These are phyloP conservation scores for Tachyglossus aculeatus DNA, from an alignment of 2,797 vertebrate species.

Conservation along the genomic window DNA sequence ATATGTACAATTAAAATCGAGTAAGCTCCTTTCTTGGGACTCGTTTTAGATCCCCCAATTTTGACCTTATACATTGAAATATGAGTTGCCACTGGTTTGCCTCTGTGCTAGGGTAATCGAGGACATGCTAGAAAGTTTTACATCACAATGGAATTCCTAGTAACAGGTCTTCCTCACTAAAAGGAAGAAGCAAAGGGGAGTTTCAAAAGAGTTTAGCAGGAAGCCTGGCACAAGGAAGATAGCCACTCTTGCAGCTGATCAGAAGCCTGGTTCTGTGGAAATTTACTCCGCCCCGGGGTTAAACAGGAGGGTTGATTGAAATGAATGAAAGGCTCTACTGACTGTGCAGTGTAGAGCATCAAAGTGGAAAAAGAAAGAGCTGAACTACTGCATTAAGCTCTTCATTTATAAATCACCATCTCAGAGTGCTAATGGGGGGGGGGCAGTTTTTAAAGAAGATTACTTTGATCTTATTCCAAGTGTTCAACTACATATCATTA, in stretches of 20 bases:
- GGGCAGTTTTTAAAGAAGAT: constrained; percentile 53
- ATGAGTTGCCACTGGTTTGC: no score
- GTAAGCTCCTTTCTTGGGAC: no score
- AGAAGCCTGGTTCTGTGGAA: background rate
- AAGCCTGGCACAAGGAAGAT: background rate
- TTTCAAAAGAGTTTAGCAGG: background rate
- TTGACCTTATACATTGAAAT: no score
- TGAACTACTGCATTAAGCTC: background rate
- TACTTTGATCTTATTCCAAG: constrained; percentile 47
- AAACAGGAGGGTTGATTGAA: constrained; percentile 36
- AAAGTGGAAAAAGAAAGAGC: constrained; percentile 34
- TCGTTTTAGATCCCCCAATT: no score
- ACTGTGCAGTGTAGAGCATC: constrained; percentile 32
- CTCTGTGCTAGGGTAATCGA: background rate
- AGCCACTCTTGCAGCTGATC: background rate
- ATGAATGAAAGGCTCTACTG: constrained; percentile 27
- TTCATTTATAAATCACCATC: constrained; percentile 37
- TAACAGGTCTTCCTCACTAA: background rate
- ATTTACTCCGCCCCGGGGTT: constrained; percentile 43
- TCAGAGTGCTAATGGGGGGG: constrained; percentile 11
- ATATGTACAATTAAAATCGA: no score
- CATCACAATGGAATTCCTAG: background rate
- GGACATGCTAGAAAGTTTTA: background rate
- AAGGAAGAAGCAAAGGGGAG: background rate
- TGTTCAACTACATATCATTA: constrained; percentile 59